Evolutionary conservation across 2,113 vertebrate genomes (phyloP).

Genomic region (Silurus glanis): DNA sequence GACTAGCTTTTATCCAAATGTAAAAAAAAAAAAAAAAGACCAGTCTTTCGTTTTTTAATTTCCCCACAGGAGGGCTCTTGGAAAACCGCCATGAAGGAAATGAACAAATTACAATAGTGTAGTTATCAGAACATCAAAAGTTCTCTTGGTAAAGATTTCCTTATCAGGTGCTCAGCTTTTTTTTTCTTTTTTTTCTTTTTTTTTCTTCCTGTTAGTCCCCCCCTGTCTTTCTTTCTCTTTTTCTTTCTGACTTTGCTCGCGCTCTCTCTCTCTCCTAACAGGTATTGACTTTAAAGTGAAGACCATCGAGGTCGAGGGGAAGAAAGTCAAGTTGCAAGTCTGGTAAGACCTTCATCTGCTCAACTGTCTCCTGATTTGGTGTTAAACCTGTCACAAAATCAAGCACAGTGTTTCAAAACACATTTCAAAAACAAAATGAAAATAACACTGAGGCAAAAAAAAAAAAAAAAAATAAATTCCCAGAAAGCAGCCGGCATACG

Average conservation of each 20-base stretch:
- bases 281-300: constrained; percentile 96
- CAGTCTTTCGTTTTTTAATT: not conserved
- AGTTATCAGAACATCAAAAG: constrained; percentile 21
- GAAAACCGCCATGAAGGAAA: not conserved
- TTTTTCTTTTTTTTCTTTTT: constrained; percentile 4
- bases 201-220: constrained; percentile 10
- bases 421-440: not conserved
- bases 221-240: not conserved
- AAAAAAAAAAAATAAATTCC: no score
- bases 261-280: constrained; percentile 51
- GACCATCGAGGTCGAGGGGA: constrained; percentile 88
- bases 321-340: constrained; percentile 93
- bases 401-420: not conserved
- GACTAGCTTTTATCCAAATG: constrained; percentile 36
- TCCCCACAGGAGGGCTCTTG: constrained; percentile 31
- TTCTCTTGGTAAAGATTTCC: not conserved
- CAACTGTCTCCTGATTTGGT: not conserved
- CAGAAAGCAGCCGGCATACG: not conserved
- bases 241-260: not conserved
- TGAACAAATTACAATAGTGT: constrained; percentile 27
- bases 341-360: constrained; percentile 74
- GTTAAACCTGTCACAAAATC: no score
- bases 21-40: constrained; percentile 33
- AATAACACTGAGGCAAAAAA: not conserved
- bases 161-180: not conserved